Evolutionary conservation across 2,888 invertebrate genomes (phyloP).

Genomic region (Chrysotoxum bicinctum): DNA sequence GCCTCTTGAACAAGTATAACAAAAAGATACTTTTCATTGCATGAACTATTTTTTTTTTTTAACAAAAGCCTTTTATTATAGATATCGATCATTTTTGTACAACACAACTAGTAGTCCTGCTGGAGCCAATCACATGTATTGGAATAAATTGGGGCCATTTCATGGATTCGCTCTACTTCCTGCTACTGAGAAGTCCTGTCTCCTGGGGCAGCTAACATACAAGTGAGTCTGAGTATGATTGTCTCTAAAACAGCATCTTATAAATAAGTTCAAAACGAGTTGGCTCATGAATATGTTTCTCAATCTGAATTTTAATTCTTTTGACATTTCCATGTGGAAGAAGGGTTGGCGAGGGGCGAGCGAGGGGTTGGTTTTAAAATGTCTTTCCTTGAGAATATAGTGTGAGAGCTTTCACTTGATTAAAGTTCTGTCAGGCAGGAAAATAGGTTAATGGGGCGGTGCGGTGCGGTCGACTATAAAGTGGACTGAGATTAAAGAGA

Average conservation of each 20-base stretch:
- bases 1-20: conserved; percentile 78
- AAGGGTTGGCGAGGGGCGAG: neutral
- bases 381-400: conserved; percentile 20
- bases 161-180: conserved; percentile 92
- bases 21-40: neutral
- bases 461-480: conserved; percentile 36
- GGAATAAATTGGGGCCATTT: conserved; percentile 91
- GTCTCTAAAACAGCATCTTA: neutral
- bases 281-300: neutral
- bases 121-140: conserved; percentile 84
- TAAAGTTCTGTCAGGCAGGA: conserved; percentile 63
- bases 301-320: conserved; percentile 45
- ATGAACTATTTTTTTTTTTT: neutral
- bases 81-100: conserved; percentile 80
- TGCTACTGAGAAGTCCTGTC: conserved; percentile 86
- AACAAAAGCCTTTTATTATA: conserved; percentile 54
- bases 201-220: conserved; percentile 92
- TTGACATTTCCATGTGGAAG: conserved; percentile 16
- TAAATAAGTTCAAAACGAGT: neutral
- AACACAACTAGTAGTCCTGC: conserved; percentile 78
- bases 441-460: conserved; percentile 69
- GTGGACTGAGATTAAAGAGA: conserved; percentile 46
- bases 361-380: conserved; percentile 12
- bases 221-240: conserved; percentile 77
- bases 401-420: conserved; percentile 63